Evolutionary conservation across 2,113 vertebrate species (phyloP).

Genomic region (Podocnemis expansa): DNA sequence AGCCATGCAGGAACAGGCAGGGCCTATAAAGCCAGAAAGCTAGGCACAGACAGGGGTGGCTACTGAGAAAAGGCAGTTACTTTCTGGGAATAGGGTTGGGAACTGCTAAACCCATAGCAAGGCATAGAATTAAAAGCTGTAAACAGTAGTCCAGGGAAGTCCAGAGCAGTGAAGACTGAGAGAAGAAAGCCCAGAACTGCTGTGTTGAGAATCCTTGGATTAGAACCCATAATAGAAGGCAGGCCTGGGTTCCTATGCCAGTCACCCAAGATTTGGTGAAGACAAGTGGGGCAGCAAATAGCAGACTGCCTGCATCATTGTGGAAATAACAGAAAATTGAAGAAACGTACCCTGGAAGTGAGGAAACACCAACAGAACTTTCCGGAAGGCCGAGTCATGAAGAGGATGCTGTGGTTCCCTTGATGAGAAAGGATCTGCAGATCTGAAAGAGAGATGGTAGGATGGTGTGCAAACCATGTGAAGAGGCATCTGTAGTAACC

Average conservation of each 20-base stretch:
- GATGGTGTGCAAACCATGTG: not conserved
- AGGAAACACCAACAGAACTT: not conserved
- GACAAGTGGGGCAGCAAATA: not conserved
- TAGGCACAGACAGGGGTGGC: not conserved
- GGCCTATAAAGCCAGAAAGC: not conserved
- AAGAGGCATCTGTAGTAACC: too few relatives aligned
- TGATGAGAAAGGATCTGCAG: not conserved
- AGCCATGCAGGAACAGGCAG: not conserved
- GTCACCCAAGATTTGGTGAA: not conserved
- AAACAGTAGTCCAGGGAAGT: not conserved
- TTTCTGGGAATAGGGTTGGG: not conserved
- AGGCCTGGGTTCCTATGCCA: not conserved
- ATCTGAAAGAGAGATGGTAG: not conserved
- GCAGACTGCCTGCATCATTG: not conserved
- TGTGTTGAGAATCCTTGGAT: too few relatives aligned
- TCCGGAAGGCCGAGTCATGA: not conserved
- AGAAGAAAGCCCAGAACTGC: not conserved
- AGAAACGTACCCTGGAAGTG: not conserved
- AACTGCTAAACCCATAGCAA: not conserved
- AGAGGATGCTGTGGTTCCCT: not conserved
- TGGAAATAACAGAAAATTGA: not conserved
- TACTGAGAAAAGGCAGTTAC: not conserved
- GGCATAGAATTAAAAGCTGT: not conserved
- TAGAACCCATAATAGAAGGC: not conserved
- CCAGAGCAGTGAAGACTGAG: not conserved